Percentiles rank a stretch among this genome's conserved stretches.
Evolutionary conservation across 2,113 vertebrate species (phyloP).

Genomic region (Phyllostomus discolor): DNA sequence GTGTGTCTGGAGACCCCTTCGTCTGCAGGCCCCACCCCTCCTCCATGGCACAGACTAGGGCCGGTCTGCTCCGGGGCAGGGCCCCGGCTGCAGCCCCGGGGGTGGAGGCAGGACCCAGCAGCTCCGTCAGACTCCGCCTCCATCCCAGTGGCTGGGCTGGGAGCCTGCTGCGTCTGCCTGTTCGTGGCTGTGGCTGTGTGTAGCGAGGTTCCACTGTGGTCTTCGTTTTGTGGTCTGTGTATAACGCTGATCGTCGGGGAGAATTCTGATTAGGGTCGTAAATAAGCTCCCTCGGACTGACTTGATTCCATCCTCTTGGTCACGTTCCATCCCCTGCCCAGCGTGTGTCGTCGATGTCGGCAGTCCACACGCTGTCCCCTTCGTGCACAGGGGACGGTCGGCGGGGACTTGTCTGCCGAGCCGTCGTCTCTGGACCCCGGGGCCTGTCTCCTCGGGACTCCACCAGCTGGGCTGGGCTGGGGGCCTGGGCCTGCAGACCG

Average conservation of each 20-base stretch:
- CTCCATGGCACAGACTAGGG: background rate
- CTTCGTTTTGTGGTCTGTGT: background rate
- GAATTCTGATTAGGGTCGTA: background rate
- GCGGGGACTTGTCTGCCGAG: background rate
- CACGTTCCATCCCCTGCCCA: background rate
- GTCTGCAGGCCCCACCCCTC: background rate
- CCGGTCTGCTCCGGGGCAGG: accelerated
- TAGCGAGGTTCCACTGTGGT: background rate
- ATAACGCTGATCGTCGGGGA: background rate
- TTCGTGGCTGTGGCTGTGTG: background rate
- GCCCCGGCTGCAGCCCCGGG: accelerated
- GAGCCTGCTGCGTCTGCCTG: too few relatives aligned
- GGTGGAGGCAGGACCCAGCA: too few relatives aligned
- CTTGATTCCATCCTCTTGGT: background rate
- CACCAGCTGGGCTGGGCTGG: background rate
- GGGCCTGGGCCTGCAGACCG: background rate
- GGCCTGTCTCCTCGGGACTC: background rate
- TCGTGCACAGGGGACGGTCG: background rate
- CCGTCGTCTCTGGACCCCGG: background rate
- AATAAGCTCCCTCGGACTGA: background rate
- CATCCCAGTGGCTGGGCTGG: accelerated
- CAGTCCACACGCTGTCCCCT: accelerated
- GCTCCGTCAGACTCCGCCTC: background rate
- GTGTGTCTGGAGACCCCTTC: background rate
- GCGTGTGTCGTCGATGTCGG: accelerated